Evolutionary conservation across 1,140 invertebrate genomes (phyloP), one percentile per base, ranked within the genome.

Genomic region (Steinernema feltiae): DNA sequence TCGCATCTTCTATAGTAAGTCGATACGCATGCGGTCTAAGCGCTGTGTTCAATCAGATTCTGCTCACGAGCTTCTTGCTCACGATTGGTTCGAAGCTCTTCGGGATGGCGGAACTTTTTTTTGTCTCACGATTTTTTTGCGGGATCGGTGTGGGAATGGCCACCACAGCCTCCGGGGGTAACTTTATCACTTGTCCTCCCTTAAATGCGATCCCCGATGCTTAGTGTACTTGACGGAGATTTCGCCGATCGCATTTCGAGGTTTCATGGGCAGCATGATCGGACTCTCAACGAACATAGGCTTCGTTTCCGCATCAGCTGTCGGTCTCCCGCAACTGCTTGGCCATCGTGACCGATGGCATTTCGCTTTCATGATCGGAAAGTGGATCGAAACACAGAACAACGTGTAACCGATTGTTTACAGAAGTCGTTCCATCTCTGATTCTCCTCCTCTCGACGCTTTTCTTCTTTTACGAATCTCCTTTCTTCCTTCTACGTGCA

Each of bases 281-380:
- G 78, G 78, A 1, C 48, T 79, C 27, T 76, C 72, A 2, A 80
- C 71, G 30, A 79, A 78, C 21, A 74, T 78, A 35, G 78, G 78
- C 18, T 79, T 77, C 70, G 46, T 79, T 1, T 29, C 72, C 12
- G 78, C 75, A 0, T 70, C 75, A 0, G 27, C 69, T 24, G 31
- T 79, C 12, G 78, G 78, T 21, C 48, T 80, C 18, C 75, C 78
- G 1, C 73, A 41, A 29, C 18, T 78, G 24, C 63, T 79, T 17
- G 78, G 78, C n/a, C 46, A 63, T n/a, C 32, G 31, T 24, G 30
- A 76, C 46, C 32, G 29, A 0, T 79, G 78, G 78, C 73, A 74
- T 17, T 71, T 71, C n/a, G 72, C 72, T 1, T 79, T 71, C 29
- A 30, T 71, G 3, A 48, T 46, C n/a, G 41, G 41, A 7, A n/a